These are phyloP conservation scores for Eristalinus aeneus DNA, from an alignment of 2,888 invertebrate genomes.

Conservation along the genomic window DNA sequence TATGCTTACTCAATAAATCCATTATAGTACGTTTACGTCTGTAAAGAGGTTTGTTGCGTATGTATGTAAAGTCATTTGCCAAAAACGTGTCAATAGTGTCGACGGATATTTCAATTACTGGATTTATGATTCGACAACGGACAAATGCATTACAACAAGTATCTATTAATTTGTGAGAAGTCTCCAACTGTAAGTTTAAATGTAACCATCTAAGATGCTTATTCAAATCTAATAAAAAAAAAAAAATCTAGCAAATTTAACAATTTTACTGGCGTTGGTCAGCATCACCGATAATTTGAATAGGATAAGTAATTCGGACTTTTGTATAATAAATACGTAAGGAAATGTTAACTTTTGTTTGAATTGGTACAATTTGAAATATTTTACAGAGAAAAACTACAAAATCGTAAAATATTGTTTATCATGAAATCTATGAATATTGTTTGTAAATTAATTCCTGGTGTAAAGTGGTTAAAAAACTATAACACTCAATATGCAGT, in stretches of 20 bases:
- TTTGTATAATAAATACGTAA: neutral
- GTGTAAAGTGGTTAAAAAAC: conserved; percentile 86
- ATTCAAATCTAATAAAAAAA: too few relatives aligned
- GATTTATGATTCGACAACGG: too few relatives aligned
- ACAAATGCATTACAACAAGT: too few relatives aligned
- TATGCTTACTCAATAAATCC: neutral
- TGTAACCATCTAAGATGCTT: too few relatives aligned
- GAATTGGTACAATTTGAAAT: neutral
- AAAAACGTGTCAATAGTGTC: neutral
- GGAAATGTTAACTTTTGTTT: neutral
- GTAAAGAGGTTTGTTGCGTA: neutral
- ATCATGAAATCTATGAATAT: conserved; percentile 71
- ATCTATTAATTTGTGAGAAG: too few relatives aligned
- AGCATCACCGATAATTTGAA: too few relatives aligned
- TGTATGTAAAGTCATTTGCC: neutral
- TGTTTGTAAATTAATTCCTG: conserved; percentile 76
- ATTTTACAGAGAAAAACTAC: neutral
- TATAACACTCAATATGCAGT: conserved; percentile 89
- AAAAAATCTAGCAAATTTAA: too few relatives aligned
- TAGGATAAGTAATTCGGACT: neutral
- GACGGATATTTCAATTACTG: too few relatives aligned
- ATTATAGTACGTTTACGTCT: neutral
- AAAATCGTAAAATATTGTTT: neutral
- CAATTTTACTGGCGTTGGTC: too few relatives aligned
- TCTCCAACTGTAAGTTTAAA: too few relatives aligned